phyloP scores from a whole-genome alignment of 1,140 invertebrate genomes.

The Dolichoris vasculosae region DNA sequence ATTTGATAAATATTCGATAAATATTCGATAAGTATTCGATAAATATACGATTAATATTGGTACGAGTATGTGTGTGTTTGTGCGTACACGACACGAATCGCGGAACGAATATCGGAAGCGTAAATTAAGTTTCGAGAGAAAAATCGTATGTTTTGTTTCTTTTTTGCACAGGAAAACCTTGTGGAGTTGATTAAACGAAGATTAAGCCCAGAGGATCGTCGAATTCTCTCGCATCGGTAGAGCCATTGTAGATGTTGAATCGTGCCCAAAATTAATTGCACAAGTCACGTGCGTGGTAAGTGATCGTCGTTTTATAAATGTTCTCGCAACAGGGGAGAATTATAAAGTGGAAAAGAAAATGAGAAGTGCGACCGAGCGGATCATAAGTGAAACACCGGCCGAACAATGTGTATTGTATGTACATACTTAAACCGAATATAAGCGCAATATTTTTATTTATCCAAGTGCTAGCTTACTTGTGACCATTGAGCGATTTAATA shows the following conservation, averaged over 20 bases:
- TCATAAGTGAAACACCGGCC: conserved; percentile 57
- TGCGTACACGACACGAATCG: no score
- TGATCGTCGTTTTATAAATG: conserved; percentile 59
- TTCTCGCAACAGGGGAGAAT: conserved; percentile 34
- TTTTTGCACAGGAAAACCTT: conserved; percentile 68
- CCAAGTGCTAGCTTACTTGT: conserved; percentile 61
- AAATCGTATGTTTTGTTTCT: conserved; percentile 45
- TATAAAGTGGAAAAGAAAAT: conserved; percentile 38
- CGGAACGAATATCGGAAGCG: not conserved
- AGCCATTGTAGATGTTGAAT: conserved; percentile 51
- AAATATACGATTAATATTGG: no score
- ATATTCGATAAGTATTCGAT: no score
- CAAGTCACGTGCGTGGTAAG: conserved; percentile 60
- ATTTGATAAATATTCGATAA: no score
- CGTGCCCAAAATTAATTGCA: conserved; percentile 60
- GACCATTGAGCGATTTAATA: conserved; percentile 51
- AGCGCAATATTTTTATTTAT: conserved; percentile 74
- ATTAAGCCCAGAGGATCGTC: conserved; percentile 61
- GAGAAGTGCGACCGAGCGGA: conserved; percentile 44
- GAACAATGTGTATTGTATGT: conserved; percentile 74
- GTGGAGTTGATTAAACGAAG: conserved; percentile 72
- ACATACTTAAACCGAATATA: conserved; percentile 70
- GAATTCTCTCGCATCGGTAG: conserved; percentile 59
- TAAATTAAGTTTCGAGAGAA: conserved; percentile 22
- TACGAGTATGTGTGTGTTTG: no score